phyloP scores from a whole-genome alignment of 1,140 invertebrate genomes.

The Samia ricini region DNA sequence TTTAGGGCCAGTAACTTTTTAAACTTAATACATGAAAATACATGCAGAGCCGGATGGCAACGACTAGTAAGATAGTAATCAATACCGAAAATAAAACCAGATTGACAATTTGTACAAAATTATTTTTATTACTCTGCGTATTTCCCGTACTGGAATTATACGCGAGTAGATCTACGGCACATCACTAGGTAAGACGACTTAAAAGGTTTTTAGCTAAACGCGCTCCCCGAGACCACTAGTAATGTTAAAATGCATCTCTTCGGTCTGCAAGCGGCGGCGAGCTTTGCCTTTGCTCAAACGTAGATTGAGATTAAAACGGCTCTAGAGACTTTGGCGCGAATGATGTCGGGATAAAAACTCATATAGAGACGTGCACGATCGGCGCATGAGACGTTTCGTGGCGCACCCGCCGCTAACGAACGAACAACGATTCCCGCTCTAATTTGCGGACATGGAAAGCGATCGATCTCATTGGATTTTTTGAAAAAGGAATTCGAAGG shows the following conservation, averaged over 20 bases:
- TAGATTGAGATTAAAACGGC: slow-evolving; percentile 45
- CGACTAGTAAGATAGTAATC: too few relatives aligned
- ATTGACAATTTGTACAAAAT: too few relatives aligned
- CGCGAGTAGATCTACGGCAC: background rate
- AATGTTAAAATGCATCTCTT: slow-evolving; percentile 61
- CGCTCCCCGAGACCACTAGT: slow-evolving; percentile 46
- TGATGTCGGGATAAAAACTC: slow-evolving; percentile 1
- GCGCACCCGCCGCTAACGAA: slow-evolving; percentile 49
- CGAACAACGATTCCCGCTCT: slow-evolving; percentile 68
- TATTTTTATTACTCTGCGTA: too few relatives aligned
- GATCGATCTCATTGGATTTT: slow-evolving; percentile 75
- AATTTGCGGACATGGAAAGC: slow-evolving; percentile 73
- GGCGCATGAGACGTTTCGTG: slow-evolving; percentile 33
- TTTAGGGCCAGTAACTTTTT: too few relatives aligned
- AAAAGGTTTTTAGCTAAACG: slow-evolving; percentile 52
- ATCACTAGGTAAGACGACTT: slow-evolving; percentile 20
- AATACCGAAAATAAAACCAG: too few relatives aligned
- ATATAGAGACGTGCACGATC: background rate
- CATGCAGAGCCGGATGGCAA: too few relatives aligned
- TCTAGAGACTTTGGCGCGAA: slow-evolving; percentile 20
- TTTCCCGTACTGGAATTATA: too few relatives aligned
- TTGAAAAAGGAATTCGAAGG: slow-evolving; percentile 69
- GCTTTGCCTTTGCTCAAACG: slow-evolving; percentile 52
- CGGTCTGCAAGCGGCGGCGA: slow-evolving; percentile 37
- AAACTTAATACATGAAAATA: too few relatives aligned